Evolutionary conservation across 2,113 vertebrate genomes (phyloP).

Genomic region (Myocastor coypus): DNA sequence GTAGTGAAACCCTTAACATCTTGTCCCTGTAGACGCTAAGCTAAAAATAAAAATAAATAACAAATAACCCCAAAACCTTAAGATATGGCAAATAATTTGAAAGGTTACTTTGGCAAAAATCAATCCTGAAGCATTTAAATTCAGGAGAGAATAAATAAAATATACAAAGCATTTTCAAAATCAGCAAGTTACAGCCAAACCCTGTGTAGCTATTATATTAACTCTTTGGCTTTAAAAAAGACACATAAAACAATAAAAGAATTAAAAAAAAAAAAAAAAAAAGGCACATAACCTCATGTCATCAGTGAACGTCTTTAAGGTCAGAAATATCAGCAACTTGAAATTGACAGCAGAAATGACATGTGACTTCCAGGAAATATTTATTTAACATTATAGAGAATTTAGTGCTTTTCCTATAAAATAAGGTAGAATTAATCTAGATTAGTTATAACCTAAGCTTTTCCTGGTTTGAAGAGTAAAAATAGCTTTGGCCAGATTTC

Average conservation of each 20-base stretch:
- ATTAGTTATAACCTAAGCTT: neutral
- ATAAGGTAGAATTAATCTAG: too few relatives aligned
- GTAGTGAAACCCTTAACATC: too few relatives aligned
- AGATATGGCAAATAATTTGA: neutral
- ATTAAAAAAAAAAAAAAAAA: too few relatives aligned
- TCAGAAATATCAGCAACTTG: slow-evolving; percentile 20
- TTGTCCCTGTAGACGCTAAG: too few relatives aligned
- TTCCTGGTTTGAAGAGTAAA: slow-evolving; percentile 43
- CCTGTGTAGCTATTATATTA: neutral
- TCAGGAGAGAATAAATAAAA: slow-evolving; percentile 35
- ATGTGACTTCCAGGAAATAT: neutral
- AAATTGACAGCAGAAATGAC: neutral
- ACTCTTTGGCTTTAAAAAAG: slow-evolving; percentile 26
- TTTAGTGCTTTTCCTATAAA: neutral
- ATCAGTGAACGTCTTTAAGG: slow-evolving; percentile 10
- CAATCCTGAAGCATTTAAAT: slow-evolving; percentile 43
- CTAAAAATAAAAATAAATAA: too few relatives aligned
- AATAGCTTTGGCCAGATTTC: neutral
- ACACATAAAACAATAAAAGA: too few relatives aligned
- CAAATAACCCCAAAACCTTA: neutral
- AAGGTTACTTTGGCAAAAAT: slow-evolving; percentile 44
- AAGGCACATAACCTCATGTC: neutral
- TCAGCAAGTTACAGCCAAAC: neutral
- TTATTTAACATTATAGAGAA: neutral
- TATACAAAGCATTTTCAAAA: slow-evolving; percentile 13